Percentiles rank a stretch among this genome's conserved stretches.
These are phyloP conservation scores for Chinchilla lanigera DNA, from an alignment of 2,113 vertebrate genomes.

Conservation along the genomic window DNA sequence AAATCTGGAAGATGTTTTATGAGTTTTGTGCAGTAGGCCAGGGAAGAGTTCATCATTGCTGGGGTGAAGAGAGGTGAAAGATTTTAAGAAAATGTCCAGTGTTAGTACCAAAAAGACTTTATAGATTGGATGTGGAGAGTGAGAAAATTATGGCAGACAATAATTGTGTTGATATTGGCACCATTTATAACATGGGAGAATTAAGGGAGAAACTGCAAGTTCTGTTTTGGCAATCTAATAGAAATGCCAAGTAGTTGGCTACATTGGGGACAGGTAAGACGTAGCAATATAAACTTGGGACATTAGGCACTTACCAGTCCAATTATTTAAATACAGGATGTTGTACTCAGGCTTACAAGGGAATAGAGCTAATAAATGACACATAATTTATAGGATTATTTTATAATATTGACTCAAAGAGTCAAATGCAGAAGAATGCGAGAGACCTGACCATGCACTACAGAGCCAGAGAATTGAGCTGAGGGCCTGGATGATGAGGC, in stretches of 20 bases:
- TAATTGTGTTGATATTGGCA: background rate
- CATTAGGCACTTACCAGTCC: no score
- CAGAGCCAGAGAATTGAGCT: no score
- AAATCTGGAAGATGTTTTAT: background rate
- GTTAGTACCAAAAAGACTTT: background rate
- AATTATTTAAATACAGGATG: no score
- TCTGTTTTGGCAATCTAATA: background rate
- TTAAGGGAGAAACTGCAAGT: background rate
- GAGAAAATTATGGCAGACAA: background rate
- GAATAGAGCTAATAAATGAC: no score
- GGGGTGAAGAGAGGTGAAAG: background rate
- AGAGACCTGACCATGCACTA: no score
- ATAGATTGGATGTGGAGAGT: background rate
- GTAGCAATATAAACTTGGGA: background rate
- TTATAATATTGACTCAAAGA: no score
- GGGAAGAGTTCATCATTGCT: background rate
- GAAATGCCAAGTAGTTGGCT: background rate
- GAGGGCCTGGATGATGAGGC: no score
- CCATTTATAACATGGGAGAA: background rate
- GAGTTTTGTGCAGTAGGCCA: background rate
- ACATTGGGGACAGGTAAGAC: background rate
- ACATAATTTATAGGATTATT: no score
- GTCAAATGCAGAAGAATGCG: no score
- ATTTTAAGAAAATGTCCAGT: background rate
- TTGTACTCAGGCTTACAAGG: no score